These are phyloP conservation scores for Plotosus lineatus DNA, from an alignment of 2,113 vertebrate species.

Conservation along the genomic window DNA sequence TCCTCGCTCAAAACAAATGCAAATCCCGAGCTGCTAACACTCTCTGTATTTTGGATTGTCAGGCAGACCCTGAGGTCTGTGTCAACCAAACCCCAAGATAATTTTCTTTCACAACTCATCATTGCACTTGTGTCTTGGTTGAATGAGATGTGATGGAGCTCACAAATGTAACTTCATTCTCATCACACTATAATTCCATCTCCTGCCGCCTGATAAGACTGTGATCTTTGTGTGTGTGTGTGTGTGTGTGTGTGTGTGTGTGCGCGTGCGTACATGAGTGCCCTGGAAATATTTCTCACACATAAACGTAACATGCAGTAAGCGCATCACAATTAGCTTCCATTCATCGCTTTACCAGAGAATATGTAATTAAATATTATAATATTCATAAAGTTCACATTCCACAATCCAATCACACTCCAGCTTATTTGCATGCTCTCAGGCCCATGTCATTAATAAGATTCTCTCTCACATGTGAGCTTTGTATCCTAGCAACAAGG, in stretches of 20 bases:
- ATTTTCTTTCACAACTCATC: constrained; percentile 33
- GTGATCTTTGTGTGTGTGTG: neutral
- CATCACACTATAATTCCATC: constrained; percentile 40
- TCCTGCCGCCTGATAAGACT: constrained; percentile 22
- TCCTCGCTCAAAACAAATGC: constrained; percentile 21
- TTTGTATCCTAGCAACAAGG: constrained; percentile 57
- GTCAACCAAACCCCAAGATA: constrained; percentile 2
- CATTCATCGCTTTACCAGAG: constrained; percentile 38
- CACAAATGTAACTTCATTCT: constrained; percentile 22
- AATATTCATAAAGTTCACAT: constrained; percentile 53
- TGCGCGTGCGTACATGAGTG: neutral
- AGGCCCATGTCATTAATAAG: constrained; percentile 54
- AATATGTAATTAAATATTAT: constrained; percentile 48
- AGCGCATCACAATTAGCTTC: constrained; percentile 42
- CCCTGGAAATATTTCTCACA: constrained; percentile 30
- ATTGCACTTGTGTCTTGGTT: constrained; percentile 29
- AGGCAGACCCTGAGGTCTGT: constrained; percentile 42
- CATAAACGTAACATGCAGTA: constrained; percentile 42
- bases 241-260: neutral
- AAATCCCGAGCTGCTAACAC: constrained; percentile 20
- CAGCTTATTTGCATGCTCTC: constrained; percentile 51
- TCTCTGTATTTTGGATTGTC: constrained; percentile 36
- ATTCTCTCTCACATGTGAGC: constrained; percentile 48
- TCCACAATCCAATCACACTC: constrained; percentile 54
- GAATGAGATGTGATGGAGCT: constrained; percentile 43